Evolutionary conservation across 2,888 invertebrate species (phyloP).

Genomic region (Conchocele bisecta): DNA sequence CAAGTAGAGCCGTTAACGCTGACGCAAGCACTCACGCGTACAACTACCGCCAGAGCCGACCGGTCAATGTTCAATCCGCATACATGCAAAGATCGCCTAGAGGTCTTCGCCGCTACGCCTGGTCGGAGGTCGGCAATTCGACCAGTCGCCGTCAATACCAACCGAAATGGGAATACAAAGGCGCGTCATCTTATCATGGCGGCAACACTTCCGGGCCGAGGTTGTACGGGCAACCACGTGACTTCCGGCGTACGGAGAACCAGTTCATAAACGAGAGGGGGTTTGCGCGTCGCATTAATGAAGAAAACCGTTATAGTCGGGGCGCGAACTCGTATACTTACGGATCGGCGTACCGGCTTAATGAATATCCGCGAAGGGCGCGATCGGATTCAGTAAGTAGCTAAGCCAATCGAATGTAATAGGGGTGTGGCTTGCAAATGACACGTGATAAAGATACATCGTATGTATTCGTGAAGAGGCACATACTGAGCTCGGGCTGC

Average conservation of each 20-base stretch:
- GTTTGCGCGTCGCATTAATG: slow-evolving; percentile 42
- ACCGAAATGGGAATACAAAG: slow-evolving; percentile 15
- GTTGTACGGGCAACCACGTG: slow-evolving; percentile 54
- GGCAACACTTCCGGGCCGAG: slow-evolving; percentile 4
- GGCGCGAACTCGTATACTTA: slow-evolving; percentile 37
- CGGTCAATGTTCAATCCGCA: slow-evolving; percentile 8
- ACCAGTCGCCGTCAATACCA: background rate
- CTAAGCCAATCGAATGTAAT: no score
- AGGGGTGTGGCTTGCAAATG: no score
- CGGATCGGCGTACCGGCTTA: slow-evolving; percentile 21
- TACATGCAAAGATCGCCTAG: slow-evolving; percentile 19
- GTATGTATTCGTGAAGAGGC: no score
- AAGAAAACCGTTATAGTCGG: slow-evolving; percentile 26
- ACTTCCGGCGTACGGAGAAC: slow-evolving; percentile 49
- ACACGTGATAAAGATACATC: no score
- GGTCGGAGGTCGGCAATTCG: slow-evolving; percentile 41
- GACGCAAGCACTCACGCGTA: slow-evolving; percentile 27
- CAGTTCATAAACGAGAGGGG: slow-evolving; percentile 60
- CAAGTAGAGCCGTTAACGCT: slow-evolving; percentile 7
- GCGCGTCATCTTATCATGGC: slow-evolving; percentile 22
- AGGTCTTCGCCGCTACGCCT: slow-evolving; percentile 41
- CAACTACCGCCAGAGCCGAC: slow-evolving; percentile 27
- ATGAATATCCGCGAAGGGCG: background rate
- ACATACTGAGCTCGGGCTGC: no score
- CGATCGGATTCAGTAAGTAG: slow-evolving; percentile 43